Conservation (phyloP, 2,797 vertebrate species). For the Salarias fasciatus region DNA sequence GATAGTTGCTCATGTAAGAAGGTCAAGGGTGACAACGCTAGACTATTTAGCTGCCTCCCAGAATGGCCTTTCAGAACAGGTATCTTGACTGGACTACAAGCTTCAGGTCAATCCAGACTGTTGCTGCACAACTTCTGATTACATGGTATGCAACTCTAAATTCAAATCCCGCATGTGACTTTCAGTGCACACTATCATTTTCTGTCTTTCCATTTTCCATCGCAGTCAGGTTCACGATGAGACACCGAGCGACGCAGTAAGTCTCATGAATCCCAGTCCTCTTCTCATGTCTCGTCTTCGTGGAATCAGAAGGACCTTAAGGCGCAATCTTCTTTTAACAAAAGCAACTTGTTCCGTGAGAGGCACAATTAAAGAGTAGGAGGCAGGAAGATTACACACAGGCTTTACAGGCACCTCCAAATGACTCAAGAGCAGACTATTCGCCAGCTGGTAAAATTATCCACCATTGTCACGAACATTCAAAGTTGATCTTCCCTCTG, state of each 20-base stretch:
- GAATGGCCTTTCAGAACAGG: neutral
- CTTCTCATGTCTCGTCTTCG: slow-evolving; percentile 13
- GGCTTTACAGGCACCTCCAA: slow-evolving; percentile 78
- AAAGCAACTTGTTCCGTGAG: slow-evolving; percentile 76
- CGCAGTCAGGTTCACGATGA: neutral
- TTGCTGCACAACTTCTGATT: neutral
- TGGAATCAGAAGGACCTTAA: slow-evolving; percentile 47
- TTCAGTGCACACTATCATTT: slow-evolving; percentile 1
- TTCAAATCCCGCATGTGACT: neutral
- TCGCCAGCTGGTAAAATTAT: slow-evolving; percentile 76
- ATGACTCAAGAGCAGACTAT: slow-evolving; percentile 79
- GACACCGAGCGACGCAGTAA: neutral
- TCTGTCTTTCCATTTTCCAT: neutral
- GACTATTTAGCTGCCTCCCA: neutral
- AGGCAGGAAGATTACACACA: slow-evolving; percentile 78
- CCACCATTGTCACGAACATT: slow-evolving; percentile 70
- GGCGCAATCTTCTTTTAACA: slow-evolving; percentile 57
- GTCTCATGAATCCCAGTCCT: slow-evolving; percentile 13
- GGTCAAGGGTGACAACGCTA: too few relatives aligned
- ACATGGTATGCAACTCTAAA: neutral
- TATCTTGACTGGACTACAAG: neutral
- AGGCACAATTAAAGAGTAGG: slow-evolving; percentile 73
- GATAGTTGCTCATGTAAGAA: too few relatives aligned
- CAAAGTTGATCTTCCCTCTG: slow-evolving; percentile 35
- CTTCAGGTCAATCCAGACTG: neutral